Base-by-base conservation (phyloP, 2,113 vertebrate species). In the Telmatochromis brichardi region DNA sequence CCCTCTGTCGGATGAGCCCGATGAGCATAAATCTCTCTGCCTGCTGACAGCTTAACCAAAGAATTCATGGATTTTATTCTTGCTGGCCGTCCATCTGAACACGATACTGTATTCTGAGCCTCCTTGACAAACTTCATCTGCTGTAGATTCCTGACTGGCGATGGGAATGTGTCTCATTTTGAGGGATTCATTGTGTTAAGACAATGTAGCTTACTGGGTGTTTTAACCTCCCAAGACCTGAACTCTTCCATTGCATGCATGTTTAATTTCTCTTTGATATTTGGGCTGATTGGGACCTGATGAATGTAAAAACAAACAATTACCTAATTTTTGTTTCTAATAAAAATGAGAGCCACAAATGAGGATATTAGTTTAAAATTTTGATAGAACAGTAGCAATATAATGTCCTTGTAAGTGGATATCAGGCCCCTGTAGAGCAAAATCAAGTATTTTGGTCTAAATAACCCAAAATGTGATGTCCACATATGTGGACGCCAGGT, bases 1-100 rank as follows among this genome's bases (percentile, higher is more conserved):
- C 81, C 89, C 54, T 84, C 55, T 51, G 87, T 88, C 85, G 85
- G 79, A 73, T 47, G 68, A 73, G 68, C 71, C 57, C 50, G 85
- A 92, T 9, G 4, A 45, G 73, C 13, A 26, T 90, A 78, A 80
- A 85, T 91, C 86, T 89, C 35, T 87, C 78, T 81, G 86, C 23
- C 65, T 84, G 71, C 21, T 91, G 88, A 92, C 82, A 87, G 86
- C 82, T 89, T 87, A 73, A 86, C 88, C 57, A 79, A 93, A 92
- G 88, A 89, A 93, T 92, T 88, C 40, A 68, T 80, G 80, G 83
- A 80, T 92, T 92, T 91, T 82, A 86, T 90, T 91, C 80, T 88
- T 65, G 83, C 68, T 88, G 50, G 19, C 33, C 3, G 3, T 23
- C 57, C 86, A 79, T 89, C 89, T 76, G 55, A 89, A 81, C 82